Evolutionary conservation across 2,113 vertebrate genomes (phyloP).

Genomic region (Carollia perspicillata): DNA sequence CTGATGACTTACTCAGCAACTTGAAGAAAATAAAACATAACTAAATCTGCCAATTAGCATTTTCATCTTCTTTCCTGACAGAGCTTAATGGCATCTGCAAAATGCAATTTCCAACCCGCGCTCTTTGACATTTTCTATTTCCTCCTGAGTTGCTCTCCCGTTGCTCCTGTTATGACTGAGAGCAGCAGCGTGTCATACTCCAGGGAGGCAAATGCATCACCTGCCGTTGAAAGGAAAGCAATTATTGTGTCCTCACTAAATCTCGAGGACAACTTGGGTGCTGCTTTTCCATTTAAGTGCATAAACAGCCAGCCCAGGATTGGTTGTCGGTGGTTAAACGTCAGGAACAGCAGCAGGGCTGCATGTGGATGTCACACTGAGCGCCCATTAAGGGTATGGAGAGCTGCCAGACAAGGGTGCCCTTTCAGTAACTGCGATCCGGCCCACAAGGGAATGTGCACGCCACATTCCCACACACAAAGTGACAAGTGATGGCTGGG

Average conservation of each 20-base stretch:
- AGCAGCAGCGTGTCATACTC: constrained; percentile 67
- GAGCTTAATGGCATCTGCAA: constrained; percentile 53
- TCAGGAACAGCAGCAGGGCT: constrained; percentile 69
- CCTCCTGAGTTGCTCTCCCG: constrained; percentile 64
- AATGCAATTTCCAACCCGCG: constrained; percentile 59
- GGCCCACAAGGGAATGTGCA: constrained; percentile 50
- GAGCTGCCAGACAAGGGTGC: constrained; percentile 62
- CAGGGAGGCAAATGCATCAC: constrained; percentile 76
- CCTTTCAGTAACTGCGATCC: constrained; percentile 58
- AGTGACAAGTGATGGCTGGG: neutral
- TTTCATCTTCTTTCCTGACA: constrained; percentile 68
- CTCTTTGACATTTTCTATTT: constrained; percentile 80
- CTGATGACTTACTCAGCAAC: constrained; percentile 51
- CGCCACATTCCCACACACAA: neutral
- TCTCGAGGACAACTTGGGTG: constrained; percentile 66
- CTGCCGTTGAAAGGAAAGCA: constrained; percentile 77
- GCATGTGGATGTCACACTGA: constrained; percentile 76
- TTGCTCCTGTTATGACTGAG: constrained; percentile 72
- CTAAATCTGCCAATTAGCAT: constrained; percentile 65
- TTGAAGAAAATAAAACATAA: constrained; percentile 62
- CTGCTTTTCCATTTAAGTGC: constrained; percentile 67
- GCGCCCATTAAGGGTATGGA: constrained; percentile 75
- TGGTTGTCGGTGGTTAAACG: constrained; percentile 68
- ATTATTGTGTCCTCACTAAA: constrained; percentile 79
- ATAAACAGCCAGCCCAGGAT: constrained; percentile 67